Evolutionary conservation across 2,113 vertebrate genomes (phyloP), one percentile per base, ranked within the genome.

Genomic region (Cnemophilus loriae): DNA sequence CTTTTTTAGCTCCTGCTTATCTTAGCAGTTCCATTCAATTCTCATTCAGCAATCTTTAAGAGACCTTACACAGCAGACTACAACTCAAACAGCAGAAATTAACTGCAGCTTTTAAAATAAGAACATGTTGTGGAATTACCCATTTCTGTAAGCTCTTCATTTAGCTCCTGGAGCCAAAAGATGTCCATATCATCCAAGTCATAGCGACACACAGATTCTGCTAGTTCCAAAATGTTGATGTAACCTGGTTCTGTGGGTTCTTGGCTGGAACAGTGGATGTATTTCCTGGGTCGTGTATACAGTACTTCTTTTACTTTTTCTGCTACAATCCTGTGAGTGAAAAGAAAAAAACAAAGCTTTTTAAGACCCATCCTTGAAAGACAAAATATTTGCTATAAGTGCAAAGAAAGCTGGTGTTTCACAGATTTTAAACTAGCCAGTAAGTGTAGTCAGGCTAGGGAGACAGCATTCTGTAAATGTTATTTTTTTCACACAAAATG

Each of bases 131-230:
- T 73, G 78, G 84, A 67, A 79, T 97, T 97, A 99, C 99, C 99
- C 99, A 99, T 99, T 89, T 98, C 97, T 39, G 95, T 88, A 28
- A 99, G 99, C 87, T 99, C 98, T 41, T 94, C 96, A 97, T 99
- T 99, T 90, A 99, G 98, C 27, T 98, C 87, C 52, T 98, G 98
- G 60, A 99, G 98, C 99, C 99, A 99, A 95, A 98, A 98, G 35
- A 99, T 98, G 94, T 99, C 99, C 98, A 98, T 98, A 84, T 99
- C 99, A 69, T 99, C 99, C 97, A 99, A 98, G 86, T 99, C 99
- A 83, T 99, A 99, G 90, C 99, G 99, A 96, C 99, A 99, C 98
- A 99, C 97, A 93, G 98, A 98, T 96, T 99, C 99, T 4, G 99
- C 99, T 96, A 99, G 77, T 95, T 99, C 99, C 60, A 98, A 97